Evolutionary conservation across 1,140 invertebrate genomes (phyloP).

Genomic region (Drosophila pruinosa): DNA sequence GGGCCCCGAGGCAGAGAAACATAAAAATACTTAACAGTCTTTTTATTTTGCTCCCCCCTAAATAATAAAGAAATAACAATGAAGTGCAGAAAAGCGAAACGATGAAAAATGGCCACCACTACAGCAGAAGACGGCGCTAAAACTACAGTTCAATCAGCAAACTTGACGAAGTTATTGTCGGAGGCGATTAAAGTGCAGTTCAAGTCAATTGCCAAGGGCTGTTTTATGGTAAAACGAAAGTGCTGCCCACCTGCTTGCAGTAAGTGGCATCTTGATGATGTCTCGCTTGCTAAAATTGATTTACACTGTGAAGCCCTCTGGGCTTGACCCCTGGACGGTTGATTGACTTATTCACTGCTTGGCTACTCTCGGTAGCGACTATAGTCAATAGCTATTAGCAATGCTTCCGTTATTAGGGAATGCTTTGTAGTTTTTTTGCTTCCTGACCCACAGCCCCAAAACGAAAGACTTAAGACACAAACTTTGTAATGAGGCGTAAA

Average conservation of each 20-base stretch:
- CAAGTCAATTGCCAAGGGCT: constrained; percentile 52
- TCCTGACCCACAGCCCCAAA: constrained; percentile 58
- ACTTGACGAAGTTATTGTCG: constrained; percentile 21
- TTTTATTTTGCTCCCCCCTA: constrained; percentile 16
- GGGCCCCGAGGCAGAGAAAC: constrained; percentile 34
- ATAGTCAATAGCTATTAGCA: constrained; percentile 33
- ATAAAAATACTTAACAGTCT: constrained; percentile 6
- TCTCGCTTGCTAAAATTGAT: too few species aligned
- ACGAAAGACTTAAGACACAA: constrained; percentile 71
- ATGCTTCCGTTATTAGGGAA: constrained; percentile 60
- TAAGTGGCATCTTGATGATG: background rate
- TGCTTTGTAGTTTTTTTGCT: constrained; percentile 18
- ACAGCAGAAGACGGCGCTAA: constrained; percentile 27
- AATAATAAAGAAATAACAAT: constrained; percentile 69
- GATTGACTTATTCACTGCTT: background rate
- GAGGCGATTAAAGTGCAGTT: constrained; percentile 54
- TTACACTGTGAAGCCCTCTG: constrained; percentile 33
- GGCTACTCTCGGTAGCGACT: constrained; percentile 23
- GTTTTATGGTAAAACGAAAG: constrained; percentile 59
- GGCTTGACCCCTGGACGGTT: constrained; percentile 28
- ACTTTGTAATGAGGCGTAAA: constrained; percentile 54
- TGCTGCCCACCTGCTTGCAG: constrained; percentile 7
- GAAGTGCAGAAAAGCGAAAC: constrained; percentile 63
- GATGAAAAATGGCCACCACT: constrained; percentile 26
- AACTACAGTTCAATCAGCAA: constrained; percentile 22